phyloP scores from a whole-genome alignment of 37 sponge, comb jelly and placozoan species.

The Halichondria panicea region DNA sequence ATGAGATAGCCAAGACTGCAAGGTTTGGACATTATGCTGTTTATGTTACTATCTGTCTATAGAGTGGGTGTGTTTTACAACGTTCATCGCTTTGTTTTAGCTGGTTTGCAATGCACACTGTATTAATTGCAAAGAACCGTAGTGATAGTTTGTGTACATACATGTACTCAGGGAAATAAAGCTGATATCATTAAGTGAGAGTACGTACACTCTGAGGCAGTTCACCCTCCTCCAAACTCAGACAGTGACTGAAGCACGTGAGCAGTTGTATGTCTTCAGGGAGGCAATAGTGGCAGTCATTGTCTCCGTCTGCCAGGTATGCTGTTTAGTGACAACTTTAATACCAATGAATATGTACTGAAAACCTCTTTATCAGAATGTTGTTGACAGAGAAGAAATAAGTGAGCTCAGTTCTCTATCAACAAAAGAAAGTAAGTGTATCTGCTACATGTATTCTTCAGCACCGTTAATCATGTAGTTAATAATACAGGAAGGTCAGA shows the following conservation, averaged over 20 bases:
- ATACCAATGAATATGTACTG: not conserved
- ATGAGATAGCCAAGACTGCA: too few relatives aligned
- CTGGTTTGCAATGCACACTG: too few relatives aligned
- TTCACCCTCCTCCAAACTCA: constrained; percentile 8
- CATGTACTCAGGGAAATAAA: not conserved
- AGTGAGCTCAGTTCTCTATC: too few relatives aligned
- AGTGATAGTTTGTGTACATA: not conserved
- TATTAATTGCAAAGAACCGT: not conserved
- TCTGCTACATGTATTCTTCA: too few relatives aligned
- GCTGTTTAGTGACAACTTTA: not conserved
- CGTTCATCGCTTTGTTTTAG: too few relatives aligned
- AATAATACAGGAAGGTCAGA: too few relatives aligned
- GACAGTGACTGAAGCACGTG: not conserved
- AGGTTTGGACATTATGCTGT: too few relatives aligned
- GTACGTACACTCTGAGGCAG: not conserved
- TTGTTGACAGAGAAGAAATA: not conserved
- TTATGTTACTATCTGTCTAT: too few relatives aligned
- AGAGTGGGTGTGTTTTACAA: too few relatives aligned
- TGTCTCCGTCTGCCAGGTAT: not conserved
- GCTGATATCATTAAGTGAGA: not conserved
- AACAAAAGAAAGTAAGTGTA: too few relatives aligned
- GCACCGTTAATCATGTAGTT: too few relatives aligned
- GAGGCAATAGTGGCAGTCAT: constrained; percentile 14
- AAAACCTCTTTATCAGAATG: not conserved
- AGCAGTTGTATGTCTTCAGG: not conserved